phyloP scores from a whole-genome alignment of 2,113 vertebrate species.

The Rhea americana region DNA sequence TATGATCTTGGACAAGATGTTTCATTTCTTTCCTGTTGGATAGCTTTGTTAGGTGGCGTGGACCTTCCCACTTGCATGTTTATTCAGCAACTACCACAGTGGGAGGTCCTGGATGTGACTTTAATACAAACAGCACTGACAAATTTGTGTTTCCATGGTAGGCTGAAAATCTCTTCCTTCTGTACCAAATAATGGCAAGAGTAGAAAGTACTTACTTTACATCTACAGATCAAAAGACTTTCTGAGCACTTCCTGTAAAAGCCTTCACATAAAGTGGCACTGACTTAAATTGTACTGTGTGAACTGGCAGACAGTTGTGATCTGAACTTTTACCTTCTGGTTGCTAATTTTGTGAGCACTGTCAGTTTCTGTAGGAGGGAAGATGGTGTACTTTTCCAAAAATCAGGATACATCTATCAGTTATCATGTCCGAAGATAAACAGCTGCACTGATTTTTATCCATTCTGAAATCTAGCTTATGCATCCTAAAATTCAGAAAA shows the following conservation, averaged over 20 bases:
- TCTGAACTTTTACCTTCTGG: constrained; percentile 54
- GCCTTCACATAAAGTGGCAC: constrained; percentile 45
- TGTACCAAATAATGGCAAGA: constrained; percentile 44
- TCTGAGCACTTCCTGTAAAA: constrained; percentile 57
- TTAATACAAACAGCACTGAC: constrained; percentile 32
- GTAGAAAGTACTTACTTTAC: constrained; percentile 52
- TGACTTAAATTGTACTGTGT: not conserved
- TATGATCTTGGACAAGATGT: constrained; percentile 4
- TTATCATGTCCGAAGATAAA: not conserved
- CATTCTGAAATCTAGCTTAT: not conserved
- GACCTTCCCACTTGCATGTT: constrained; percentile 34
- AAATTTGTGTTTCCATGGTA: constrained; percentile 45
- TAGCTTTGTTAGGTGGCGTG: not conserved
- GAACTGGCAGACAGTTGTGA: constrained; percentile 35
- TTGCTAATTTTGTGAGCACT: constrained; percentile 48
- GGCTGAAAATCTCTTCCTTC: constrained; percentile 44
- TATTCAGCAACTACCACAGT: constrained; percentile 45
- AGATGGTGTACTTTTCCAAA: not conserved
- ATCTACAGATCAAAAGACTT: constrained; percentile 58
- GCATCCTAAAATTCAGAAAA: not conserved
- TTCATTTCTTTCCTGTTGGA: constrained; percentile 24
- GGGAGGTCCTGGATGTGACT: constrained; percentile 46
- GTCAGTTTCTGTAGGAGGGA: constrained; percentile 33
- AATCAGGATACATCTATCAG: not conserved
- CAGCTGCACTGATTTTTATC: not conserved